Percentiles rank a stretch among this genome's conserved stretches.
Conservation (phyloP, 2,797 vertebrate species). For the Paramormyrops hopkinsi region DNA sequence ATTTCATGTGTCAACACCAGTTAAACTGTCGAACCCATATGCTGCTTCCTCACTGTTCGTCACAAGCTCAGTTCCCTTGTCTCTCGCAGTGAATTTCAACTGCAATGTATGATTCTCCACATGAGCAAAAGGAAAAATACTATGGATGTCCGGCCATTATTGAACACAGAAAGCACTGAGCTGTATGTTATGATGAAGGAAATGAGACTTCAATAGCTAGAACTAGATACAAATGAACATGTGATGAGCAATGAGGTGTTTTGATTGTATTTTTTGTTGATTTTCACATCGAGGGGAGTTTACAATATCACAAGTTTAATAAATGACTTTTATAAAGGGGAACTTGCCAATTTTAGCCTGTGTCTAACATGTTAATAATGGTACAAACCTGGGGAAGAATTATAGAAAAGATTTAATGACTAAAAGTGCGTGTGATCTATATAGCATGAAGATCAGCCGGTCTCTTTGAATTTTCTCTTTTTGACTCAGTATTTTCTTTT, state of each 20-base stretch:
- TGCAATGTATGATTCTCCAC: neutral
- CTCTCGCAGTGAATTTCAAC: neutral
- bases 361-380: neutral
- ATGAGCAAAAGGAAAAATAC: neutral
- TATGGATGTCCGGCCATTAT: neutral
- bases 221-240: neutral
- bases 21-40: neutral
- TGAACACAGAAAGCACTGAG: neutral
- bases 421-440: neutral
- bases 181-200: neutral
- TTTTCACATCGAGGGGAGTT: neutral
- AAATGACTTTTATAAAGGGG: slow-evolving; percentile 6
- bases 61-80: neutral
- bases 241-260: neutral
- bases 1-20: neutral
- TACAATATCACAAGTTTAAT: neutral
- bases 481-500: slow-evolving; percentile 11
- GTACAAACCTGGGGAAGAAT: neutral
- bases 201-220: neutral
- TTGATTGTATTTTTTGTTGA: neutral
- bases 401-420: neutral
- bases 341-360: neutral
- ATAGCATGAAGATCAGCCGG: neutral
- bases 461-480: neutral
- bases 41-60: neutral